These are phyloP conservation scores for Pterophyllum scalare DNA, from an alignment of 2,113 vertebrate species.

Conservation along the genomic window DNA sequence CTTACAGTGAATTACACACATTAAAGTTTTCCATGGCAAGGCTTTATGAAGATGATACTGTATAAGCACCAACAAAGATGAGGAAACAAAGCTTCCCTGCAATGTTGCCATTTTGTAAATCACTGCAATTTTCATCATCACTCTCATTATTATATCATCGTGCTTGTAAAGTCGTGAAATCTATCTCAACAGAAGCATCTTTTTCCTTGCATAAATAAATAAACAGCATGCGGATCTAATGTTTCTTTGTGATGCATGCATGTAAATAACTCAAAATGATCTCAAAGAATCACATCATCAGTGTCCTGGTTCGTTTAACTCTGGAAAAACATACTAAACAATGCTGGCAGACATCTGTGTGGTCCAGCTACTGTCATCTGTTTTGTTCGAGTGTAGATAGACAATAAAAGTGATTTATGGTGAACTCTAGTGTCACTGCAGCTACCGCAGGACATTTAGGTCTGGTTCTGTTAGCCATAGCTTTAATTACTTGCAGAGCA, in stretches of 20 bases:
- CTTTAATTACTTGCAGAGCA: constrained; percentile 52
- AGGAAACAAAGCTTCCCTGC: neutral
- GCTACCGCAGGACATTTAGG: constrained; percentile 8
- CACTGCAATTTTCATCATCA: neutral
- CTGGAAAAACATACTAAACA: neutral
- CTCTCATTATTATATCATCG: neutral
- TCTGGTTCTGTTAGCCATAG: constrained; percentile 1
- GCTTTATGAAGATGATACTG: neutral
- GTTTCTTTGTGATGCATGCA: neutral
- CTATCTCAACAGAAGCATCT: neutral
- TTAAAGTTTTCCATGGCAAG: neutral
- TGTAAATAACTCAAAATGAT: neutral
- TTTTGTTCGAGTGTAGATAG: constrained; percentile 17
- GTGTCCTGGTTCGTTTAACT: neutral
- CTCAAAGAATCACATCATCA: neutral
- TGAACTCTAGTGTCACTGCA: neutral
- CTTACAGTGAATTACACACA: neutral
- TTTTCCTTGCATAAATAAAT: neutral
- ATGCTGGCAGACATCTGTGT: neutral
- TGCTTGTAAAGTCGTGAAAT: neutral
- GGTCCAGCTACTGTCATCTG: neutral
- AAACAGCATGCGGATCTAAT: neutral
- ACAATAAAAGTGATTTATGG: constrained; percentile 54
- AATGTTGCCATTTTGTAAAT: neutral
- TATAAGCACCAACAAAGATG: neutral